Percentiles rank a stretch among this genome's conserved stretches.
Conservation (phyloP, 2,888 invertebrate species). For the Xestia sexstrigata region DNA sequence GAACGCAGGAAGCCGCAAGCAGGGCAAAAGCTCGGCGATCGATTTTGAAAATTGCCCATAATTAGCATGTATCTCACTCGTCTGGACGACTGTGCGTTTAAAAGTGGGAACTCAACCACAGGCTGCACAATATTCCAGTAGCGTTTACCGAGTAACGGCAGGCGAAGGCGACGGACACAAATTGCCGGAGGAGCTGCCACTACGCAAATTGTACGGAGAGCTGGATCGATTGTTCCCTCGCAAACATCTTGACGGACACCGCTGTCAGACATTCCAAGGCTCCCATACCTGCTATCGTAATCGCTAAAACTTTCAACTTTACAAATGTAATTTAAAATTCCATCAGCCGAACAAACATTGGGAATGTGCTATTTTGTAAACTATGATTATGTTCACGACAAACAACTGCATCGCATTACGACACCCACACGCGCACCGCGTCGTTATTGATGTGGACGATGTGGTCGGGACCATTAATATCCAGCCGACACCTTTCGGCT, state of each 20-base stretch:
- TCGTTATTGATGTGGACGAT: conserved; percentile 72
- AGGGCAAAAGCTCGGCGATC: conserved; percentile 87
- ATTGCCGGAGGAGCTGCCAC: conserved; percentile 88
- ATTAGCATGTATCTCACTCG: conserved; percentile 89
- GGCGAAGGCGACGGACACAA: conserved; percentile 88
- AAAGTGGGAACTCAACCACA: conserved; percentile 87
- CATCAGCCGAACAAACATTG: conserved; percentile 60
- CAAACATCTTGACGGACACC: conserved; percentile 66
- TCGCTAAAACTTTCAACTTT: conserved; percentile 42
- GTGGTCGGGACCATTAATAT: conserved; percentile 71
- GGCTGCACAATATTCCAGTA: conserved; percentile 89
- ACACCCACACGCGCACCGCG: conserved; percentile 67
- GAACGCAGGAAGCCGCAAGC: conserved; percentile 87
- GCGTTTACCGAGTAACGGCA: conserved; percentile 89
- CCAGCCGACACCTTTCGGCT: conserved; percentile 69
- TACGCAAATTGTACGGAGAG: conserved; percentile 85
- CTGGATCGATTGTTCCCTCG: conserved; percentile 83
- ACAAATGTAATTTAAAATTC: conserved; percentile 48
- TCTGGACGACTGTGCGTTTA: conserved; percentile 86
- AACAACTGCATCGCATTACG: conserved; percentile 64
- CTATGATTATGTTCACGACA: conserved; percentile 63
- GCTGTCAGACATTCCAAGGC: conserved; percentile 51
- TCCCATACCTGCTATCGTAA: conserved; percentile 38
- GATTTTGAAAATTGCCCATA: conserved; percentile 90
- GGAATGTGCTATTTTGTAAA: conserved; percentile 47